phyloP scores from a whole-genome alignment of 2,113 vertebrate genomes.

The Clarias batrachus region DNA sequence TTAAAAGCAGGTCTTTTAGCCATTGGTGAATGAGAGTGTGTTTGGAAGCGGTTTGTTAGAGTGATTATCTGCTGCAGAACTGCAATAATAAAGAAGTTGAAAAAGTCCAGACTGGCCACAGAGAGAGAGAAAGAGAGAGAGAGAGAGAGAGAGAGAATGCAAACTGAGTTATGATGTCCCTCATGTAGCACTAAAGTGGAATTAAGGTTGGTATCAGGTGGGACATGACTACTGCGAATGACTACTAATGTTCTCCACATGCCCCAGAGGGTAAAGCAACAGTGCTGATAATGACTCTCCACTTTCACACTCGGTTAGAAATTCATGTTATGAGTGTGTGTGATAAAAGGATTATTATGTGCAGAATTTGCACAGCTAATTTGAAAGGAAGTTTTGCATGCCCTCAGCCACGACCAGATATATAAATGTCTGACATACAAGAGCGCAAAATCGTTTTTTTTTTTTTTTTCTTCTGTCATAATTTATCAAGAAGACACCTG shows the following conservation, averaged over 20 bases:
- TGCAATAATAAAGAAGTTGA: neutral
- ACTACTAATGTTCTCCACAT: slow-evolving; percentile 31
- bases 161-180: slow-evolving; percentile 17
- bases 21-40: neutral
- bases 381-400: neutral
- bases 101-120: neutral
- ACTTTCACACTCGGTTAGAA: slow-evolving; percentile 28
- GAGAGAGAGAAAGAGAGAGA: neutral
- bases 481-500: slow-evolving; percentile 13
- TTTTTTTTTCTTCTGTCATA: neutral
- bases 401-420: neutral
- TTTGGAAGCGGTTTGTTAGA: neutral
- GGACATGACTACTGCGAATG: slow-evolving; percentile 30
- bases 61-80: neutral
- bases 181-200: slow-evolving; percentile 14
- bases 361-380: slow-evolving; percentile 29
- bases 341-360: slow-evolving; percentile 12
- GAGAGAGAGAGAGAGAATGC: slow-evolving; percentile 13
- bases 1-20: neutral
- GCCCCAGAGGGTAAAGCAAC: slow-evolving; percentile 18
- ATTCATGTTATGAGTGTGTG: slow-evolving; percentile 18
- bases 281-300: slow-evolving; percentile 24
- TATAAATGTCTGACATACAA: neutral
- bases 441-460: neutral
- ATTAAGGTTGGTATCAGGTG: slow-evolving; percentile 32